Percentiles rank a stretch among this genome's conserved stretches.
These are phyloP conservation scores for Trisateles emortualis DNA, from an alignment of 2,888 invertebrate genomes.

Conservation along the genomic window DNA sequence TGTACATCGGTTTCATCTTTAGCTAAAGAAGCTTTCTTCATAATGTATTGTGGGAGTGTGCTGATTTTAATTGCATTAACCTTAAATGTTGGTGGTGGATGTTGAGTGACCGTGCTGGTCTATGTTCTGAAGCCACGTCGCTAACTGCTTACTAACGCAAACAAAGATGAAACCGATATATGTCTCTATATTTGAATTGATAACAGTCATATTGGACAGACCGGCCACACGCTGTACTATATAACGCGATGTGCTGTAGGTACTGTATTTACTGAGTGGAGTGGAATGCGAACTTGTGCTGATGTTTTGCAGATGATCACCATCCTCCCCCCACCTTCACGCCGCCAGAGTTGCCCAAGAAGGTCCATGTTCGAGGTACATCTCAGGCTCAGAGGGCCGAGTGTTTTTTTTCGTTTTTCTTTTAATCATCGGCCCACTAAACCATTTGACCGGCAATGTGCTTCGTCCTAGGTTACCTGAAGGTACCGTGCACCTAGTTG, in stretches of 20 bases:
- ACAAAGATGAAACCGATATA: conserved; percentile 52
- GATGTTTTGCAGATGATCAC: conserved; percentile 98
- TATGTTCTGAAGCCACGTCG: conserved; percentile 25
- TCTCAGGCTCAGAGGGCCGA: conserved; percentile 81
- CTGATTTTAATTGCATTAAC: conserved; percentile 13
- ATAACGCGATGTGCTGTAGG: conserved; percentile 74
- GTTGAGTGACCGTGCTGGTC: conserved; percentile 6
- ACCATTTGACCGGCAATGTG: conserved; percentile 76
- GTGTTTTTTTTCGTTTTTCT: conserved; percentile 75
- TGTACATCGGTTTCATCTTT: conserved; percentile 64
- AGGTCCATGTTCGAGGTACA: conserved; percentile 98
- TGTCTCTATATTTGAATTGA: conserved; percentile 31
- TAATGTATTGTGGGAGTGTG: conserved; percentile 20
- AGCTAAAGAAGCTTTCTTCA: conserved; percentile 40
- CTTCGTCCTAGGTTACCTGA: conserved; percentile 76
- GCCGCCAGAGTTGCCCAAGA: conserved; percentile 99
- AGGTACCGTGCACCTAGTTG: conserved; percentile 82
- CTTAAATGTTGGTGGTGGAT: not conserved
- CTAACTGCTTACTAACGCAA: conserved; percentile 35
- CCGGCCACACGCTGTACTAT: conserved; percentile 70
- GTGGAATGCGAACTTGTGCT: conserved; percentile 89
- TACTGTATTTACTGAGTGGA: conserved; percentile 79
- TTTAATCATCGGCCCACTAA: conserved; percentile 79
- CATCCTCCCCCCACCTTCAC: conserved; percentile 99
- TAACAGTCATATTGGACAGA: conserved; percentile 49